Evolutionary conservation across 1,140 invertebrate species (phyloP).

Genomic region (Drosophila albomicans): DNA sequence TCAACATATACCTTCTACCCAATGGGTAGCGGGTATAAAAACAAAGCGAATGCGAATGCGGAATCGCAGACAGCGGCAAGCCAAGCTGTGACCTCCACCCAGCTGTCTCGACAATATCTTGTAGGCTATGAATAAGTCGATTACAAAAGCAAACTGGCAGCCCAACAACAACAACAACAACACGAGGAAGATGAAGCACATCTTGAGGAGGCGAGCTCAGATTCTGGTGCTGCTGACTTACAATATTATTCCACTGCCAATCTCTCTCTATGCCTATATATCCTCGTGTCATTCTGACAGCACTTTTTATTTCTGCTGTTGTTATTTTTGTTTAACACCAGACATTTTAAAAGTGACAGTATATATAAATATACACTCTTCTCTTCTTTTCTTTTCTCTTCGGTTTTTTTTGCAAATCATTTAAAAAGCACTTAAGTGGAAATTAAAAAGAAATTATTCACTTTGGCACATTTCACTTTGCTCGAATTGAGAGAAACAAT

Average conservation of each 20-base stretch:
- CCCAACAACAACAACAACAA: not conserved
- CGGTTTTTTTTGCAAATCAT: slow-evolving; percentile 38
- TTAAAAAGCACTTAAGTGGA: slow-evolving; percentile 55
- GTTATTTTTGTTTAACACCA: slow-evolving; percentile 29
- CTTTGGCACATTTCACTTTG: slow-evolving; percentile 43
- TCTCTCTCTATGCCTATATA: not conserved
- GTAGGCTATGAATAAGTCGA: slow-evolving; percentile 54
- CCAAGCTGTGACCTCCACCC: slow-evolving; percentile 24
- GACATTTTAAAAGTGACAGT: slow-evolving; percentile 27
- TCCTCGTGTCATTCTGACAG: not conserved
- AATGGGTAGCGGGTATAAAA: not conserved
- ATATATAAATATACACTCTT: not conserved
- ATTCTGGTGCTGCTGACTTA: not conserved
- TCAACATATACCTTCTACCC: too few relatives aligned
- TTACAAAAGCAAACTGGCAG: slow-evolving; percentile 50
- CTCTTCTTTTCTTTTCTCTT: not conserved
- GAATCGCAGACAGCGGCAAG: slow-evolving; percentile 25
- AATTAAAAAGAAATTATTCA: slow-evolving; percentile 60
- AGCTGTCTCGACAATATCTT: slow-evolving; percentile 23
- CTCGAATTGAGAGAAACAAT: slow-evolving; percentile 3
- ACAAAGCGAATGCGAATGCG: slow-evolving; percentile 32
- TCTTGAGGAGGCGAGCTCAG: slow-evolving; percentile 5
- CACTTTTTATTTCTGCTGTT: slow-evolving; percentile 1
- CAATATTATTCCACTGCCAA: not conserved
- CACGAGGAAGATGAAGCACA: slow-evolving; percentile 9